A percentile compares a stretch with the other conserved stretches of the same genome.
These are phyloP conservation scores for Hiodon tergisus DNA, from an alignment of 2,113 vertebrate genomes.

Conservation along the genomic window DNA sequence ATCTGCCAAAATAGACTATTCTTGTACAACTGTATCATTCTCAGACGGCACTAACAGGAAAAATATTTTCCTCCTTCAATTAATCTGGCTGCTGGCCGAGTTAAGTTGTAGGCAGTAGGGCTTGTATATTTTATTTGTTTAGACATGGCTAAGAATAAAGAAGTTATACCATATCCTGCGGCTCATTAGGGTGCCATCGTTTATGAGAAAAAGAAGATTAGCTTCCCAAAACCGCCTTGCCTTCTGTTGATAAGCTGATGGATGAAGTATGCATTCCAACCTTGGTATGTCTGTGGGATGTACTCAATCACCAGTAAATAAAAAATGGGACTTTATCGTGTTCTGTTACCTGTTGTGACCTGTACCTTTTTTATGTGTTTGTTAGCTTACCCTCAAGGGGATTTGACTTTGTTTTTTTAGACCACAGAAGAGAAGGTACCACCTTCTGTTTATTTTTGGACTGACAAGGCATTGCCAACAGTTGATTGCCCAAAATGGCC, in stretches of 20 bases:
- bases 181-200: neutral
- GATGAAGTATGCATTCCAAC: neutral
- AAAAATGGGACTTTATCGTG: neutral
- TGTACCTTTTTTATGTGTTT: neutral
- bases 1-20: too few species aligned
- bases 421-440: neutral
- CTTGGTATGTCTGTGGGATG: neutral
- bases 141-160: neutral
- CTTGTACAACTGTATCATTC: too few species aligned
- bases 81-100: too few species aligned
- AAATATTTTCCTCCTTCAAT: too few species aligned
- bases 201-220: neutral
- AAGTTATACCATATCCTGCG: neutral
- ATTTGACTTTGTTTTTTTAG: slow-evolving; percentile 18
- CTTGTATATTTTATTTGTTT: too few species aligned
- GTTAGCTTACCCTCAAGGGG: neutral
- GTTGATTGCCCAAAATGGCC: slow-evolving; percentile 1
- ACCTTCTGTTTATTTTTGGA: slow-evolving; percentile 16
- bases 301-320: too few species aligned
- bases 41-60: too few species aligned
- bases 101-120: too few species aligned
- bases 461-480: neutral
- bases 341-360: neutral
- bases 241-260: neutral
- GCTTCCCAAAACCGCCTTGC: neutral